Evolutionary conservation across 2,113 vertebrate species (phyloP).

Genomic region (Patagioenas fasciata): DNA sequence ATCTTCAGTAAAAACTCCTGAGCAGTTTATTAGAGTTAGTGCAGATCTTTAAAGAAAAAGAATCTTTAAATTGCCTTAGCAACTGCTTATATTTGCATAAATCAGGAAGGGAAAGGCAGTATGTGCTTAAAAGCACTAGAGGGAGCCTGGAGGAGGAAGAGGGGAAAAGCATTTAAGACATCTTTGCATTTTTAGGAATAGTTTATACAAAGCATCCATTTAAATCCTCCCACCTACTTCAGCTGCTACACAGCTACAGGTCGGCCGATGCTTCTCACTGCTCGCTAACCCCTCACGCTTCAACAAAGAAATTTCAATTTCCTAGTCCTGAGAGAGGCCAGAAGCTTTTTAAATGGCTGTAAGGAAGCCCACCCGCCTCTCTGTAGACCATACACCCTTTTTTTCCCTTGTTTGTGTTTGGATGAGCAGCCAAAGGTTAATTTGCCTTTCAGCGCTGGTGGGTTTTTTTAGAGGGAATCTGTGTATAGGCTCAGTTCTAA

Average conservation of each 20-base stretch:
- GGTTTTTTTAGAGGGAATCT: not conserved
- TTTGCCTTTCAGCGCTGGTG: not conserved
- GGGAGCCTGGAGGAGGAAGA: conserved; percentile 42
- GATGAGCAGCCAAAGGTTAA: not conserved
- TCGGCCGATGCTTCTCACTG: not conserved
- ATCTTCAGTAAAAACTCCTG: not conserved
- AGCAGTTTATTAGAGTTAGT: not conserved
- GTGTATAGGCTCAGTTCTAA: not conserved
- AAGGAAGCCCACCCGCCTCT: not conserved
- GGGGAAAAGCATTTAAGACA: not conserved
- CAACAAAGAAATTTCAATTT: not conserved
- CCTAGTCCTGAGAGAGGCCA: not conserved
- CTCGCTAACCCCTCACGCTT: not conserved
- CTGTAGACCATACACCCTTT: rapidly evolving
- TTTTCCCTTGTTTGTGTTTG: not conserved
- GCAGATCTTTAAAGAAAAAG: not conserved
- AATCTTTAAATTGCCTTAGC: no score
- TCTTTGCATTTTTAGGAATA: not conserved
- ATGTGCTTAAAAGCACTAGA: conserved; percentile 5
- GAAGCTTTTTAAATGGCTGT: not conserved
- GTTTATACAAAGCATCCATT: not conserved
- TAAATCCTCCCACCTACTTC: not conserved
- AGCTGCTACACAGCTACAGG: not conserved
- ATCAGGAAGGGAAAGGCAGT: not conserved
- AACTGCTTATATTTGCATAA: not conserved